Percentiles rank a stretch among this genome's conserved stretches.
Conservation (phyloP, 2,888 invertebrate genomes). For the Esperia sulphurella region DNA sequence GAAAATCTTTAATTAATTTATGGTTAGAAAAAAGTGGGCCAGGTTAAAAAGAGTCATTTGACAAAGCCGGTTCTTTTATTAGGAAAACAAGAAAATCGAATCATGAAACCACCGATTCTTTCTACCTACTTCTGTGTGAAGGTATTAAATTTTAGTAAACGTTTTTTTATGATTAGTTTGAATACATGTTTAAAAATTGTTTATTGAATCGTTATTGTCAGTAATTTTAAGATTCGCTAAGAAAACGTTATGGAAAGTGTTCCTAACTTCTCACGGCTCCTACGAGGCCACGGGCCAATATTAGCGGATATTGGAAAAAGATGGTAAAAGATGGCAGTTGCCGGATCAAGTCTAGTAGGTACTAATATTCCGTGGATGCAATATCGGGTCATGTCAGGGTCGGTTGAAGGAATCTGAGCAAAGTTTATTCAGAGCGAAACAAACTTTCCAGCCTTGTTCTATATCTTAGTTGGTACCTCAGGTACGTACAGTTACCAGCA, state of each 20-base stretch:
- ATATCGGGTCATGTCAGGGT: constrained; percentile 34
- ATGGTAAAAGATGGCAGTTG: constrained; percentile 57
- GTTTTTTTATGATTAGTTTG: background rate
- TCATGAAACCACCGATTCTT: no score
- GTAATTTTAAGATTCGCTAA: background rate
- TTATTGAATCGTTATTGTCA: no score
- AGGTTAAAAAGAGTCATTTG: no score
- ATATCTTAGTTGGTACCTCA: no score
- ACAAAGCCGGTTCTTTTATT: no score
- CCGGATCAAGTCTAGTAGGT: constrained; percentile 59
- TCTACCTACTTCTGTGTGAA: no score
- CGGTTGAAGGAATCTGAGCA: background rate
- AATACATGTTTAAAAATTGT: background rate
- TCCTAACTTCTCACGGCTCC: constrained; percentile 47
- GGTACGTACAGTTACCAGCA: no score
- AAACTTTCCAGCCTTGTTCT: no score
- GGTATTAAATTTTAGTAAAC: background rate
- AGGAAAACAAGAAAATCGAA: no score
- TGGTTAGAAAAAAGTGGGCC: no score
- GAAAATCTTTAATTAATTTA: no score
- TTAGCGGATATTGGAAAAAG: constrained; percentile 69
- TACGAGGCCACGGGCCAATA: constrained; percentile 39
- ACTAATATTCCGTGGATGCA: constrained; percentile 64
- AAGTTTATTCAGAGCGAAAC: no score
- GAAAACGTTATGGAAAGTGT: constrained; percentile 36